Evolutionary conservation across 2,888 invertebrate species (phyloP).

Genomic region (Pheosia gnoma): DNA sequence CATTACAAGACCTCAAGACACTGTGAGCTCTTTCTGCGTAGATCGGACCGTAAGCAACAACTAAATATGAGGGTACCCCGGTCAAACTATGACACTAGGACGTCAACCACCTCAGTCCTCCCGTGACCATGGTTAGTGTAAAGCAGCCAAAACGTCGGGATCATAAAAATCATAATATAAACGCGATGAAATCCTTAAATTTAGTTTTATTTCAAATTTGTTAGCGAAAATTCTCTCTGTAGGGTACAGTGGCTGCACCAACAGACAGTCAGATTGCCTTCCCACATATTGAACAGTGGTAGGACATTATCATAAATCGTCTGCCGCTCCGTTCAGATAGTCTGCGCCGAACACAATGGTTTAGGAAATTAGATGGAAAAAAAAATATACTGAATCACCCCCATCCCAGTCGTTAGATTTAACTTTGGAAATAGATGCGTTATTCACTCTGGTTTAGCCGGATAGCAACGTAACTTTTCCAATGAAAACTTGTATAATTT

Average conservation of each 20-base stretch:
- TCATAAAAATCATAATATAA: no score
- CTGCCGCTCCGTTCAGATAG: constrained; percentile 33
- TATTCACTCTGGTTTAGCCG: neutral
- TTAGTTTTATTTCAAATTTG: neutral
- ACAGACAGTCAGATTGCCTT: neutral
- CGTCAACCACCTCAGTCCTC: no score
- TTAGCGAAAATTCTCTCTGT: neutral
- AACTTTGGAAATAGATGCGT: neutral
- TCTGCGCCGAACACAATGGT: constrained; percentile 49
- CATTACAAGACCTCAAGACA: no score
- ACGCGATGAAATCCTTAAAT: no score
- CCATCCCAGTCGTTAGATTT: neutral
- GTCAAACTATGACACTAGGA: no score
- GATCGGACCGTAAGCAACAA: no score
- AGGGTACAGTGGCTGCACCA: neutral
- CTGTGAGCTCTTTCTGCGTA: no score
- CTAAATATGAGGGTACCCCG: no score
- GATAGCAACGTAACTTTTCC: neutral
- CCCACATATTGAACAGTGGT: neutral
- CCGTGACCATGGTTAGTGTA: no score
- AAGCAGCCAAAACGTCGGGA: no score
- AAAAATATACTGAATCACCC: constrained; percentile 19
- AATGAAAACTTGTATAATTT: no score
- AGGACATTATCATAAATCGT: constrained; percentile 55
- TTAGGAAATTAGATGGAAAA: constrained; percentile 42